Percentiles rank a stretch among this genome's conserved stretches.
Conservation (phyloP, 2,888 invertebrate species). For the Creontiades dilutus region DNA sequence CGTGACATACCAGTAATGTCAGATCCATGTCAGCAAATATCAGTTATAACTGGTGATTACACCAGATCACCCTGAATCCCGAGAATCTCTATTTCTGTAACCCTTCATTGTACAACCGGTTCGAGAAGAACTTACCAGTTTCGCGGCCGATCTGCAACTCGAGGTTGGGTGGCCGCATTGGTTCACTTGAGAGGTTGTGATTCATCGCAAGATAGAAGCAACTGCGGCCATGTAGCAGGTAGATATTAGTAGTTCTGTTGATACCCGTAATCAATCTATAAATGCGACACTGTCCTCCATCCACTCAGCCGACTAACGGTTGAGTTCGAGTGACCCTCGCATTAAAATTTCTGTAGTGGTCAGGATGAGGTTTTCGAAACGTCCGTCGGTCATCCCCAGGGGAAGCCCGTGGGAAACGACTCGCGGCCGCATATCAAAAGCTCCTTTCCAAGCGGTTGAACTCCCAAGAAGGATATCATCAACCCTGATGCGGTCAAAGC, state of each 20-base stretch:
- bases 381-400: background rate
- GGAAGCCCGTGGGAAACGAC: conserved; percentile 31
- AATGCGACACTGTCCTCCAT: background rate
- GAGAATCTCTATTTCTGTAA: background rate
- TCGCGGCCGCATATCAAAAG: conserved; percentile 36
- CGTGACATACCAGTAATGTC: no score
- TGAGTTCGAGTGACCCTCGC: background rate
- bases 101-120: background rate
- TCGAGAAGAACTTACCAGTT: background rate
- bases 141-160: background rate
- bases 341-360: conserved; percentile 1
- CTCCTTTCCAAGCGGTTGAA: conserved; percentile 29
- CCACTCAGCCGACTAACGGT: conserved; percentile 20
- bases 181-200: background rate
- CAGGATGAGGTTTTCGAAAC: conserved; percentile 37
- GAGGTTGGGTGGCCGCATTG: background rate
- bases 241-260: background rate
- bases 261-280: conserved; percentile 4
- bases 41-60: background rate
- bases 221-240: background rate
- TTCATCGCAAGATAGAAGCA: background rate
- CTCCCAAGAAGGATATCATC: conserved; percentile 25
- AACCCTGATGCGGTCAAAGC: conserved; percentile 33
- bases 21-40: no score
- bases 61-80: background rate